A percentile compares a stretch with the other conserved stretches of the same genome.
Evolutionary conservation across 2,113 vertebrate species (phyloP).

Genomic region (Microtus pennsylvanicus): DNA sequence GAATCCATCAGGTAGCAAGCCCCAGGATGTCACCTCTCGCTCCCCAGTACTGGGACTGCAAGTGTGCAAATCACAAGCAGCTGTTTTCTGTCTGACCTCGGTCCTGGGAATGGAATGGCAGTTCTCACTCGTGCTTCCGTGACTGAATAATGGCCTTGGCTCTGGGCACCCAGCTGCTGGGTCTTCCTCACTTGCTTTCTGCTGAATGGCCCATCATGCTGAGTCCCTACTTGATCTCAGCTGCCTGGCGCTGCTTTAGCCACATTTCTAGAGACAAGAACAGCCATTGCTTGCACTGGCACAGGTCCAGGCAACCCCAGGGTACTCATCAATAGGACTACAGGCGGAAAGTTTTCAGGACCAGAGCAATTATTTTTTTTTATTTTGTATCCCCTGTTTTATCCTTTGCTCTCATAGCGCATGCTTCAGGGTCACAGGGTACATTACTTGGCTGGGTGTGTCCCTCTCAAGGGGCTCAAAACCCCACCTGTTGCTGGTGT

Average conservation of each 20-base stretch:
- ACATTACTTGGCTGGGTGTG: background rate
- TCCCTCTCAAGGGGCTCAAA: background rate
- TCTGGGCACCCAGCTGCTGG: background rate
- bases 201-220: no score
- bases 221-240: background rate
- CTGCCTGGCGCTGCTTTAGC: background rate
- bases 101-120: background rate
- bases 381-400: background rate
- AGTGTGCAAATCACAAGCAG: background rate
- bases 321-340: background rate
- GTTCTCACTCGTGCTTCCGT: background rate
- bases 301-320: background rate
- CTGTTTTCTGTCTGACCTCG: background rate
- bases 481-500: rapidly evolving
- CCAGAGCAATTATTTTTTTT: background rate
- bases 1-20: background rate
- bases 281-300: background rate
- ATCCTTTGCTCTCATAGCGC: rapidly evolving
- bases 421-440: background rate
- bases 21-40: background rate
- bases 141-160: background rate
- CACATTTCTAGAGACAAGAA: background rate
- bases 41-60: background rate
- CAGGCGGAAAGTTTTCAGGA: background rate
- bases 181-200: background rate